These are phyloP conservation scores for Ploceus nigricollis DNA, from an alignment of 2,113 vertebrate species.

Conservation along the genomic window DNA sequence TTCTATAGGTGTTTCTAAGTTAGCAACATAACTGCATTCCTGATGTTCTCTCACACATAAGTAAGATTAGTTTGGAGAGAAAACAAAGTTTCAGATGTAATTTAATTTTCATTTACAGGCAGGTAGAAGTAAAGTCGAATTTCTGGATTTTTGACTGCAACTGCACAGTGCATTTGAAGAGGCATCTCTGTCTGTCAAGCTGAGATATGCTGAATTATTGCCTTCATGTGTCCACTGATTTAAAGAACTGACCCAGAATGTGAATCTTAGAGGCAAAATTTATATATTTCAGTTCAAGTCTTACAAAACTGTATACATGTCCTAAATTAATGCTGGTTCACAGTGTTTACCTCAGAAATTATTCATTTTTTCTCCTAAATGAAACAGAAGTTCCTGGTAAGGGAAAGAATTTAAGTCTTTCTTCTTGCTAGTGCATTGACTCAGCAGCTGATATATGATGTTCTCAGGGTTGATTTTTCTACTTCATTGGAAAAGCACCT, in stretches of 20 bases:
- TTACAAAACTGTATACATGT: not conserved
- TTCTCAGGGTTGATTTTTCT: not conserved
- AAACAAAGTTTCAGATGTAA: not conserved
- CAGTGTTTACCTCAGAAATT: not conserved
- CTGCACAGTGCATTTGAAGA: not conserved
- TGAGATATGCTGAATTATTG: not conserved
- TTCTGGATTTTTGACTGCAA: not conserved
- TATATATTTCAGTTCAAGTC: not conserved
- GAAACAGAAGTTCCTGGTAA: not conserved
- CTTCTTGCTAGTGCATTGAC: not conserved
- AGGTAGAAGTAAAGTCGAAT: not conserved
- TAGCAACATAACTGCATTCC: not conserved
- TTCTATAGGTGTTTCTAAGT: not conserved
- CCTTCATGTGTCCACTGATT: not conserved
- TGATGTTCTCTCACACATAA: not conserved
- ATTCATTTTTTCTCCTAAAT: not conserved
- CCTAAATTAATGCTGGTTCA: not conserved
- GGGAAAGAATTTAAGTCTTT: not conserved
- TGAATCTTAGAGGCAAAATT: not conserved
- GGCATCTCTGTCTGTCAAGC: not conserved
- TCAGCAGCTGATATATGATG: not conserved
- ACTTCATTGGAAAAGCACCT: not conserved
- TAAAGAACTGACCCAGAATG: not conserved
- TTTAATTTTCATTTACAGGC: not conserved
- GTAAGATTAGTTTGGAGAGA: not conserved